Base-by-base conservation (phyloP, 2,797 vertebrate species). In the Oreochromis grahami region DNA sequence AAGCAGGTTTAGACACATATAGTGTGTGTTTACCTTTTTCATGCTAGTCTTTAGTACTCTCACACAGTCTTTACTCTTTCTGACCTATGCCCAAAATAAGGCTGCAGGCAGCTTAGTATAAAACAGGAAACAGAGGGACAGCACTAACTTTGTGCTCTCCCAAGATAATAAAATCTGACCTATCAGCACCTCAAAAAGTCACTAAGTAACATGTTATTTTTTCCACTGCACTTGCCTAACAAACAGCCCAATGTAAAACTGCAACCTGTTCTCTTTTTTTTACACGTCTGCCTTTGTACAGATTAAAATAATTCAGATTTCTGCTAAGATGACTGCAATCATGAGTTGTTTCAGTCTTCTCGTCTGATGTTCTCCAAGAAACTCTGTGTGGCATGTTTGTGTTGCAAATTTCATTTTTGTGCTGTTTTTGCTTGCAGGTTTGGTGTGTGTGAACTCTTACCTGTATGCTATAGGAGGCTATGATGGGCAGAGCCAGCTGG, bases 391-490 rank as follows among this genome's bases (percentile, higher is more conserved):
- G 43, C 45, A 55, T 36, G 5, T 80, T 26, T 26, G 3, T 12
- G 8, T 74, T 32, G 43, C 43, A 50, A 1, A 32, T 74, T 50
- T 72, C 3, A 8, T n/a, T 29, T 77, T 21, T 12, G 58, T 65
- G 3, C 36, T 32, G 29, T 12, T 82, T 9, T 82, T 50, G 26
- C 10, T 53, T 79, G 5, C 87, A 97, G 97, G 97, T 3, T 63
- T 97, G 85, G 96, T 95, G 76, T 94, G 95, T 56, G 7, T 97
- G 85, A 96, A 96, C 92, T 88, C 88, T 2, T 91, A 94, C 89
- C 93, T 97, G 83, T 97, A 96, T 5, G 96, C 96, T 2, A 86
- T 97, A 19, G 97, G 97, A 38, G 97, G 97, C 3, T 97, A 96
- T 10, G 96, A 97, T 38, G 97, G 97, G 13, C 93, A 24, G 82